phyloP scores from a whole-genome alignment of 2,797 vertebrate genomes.

The Sylvilagus floridanus region DNA sequence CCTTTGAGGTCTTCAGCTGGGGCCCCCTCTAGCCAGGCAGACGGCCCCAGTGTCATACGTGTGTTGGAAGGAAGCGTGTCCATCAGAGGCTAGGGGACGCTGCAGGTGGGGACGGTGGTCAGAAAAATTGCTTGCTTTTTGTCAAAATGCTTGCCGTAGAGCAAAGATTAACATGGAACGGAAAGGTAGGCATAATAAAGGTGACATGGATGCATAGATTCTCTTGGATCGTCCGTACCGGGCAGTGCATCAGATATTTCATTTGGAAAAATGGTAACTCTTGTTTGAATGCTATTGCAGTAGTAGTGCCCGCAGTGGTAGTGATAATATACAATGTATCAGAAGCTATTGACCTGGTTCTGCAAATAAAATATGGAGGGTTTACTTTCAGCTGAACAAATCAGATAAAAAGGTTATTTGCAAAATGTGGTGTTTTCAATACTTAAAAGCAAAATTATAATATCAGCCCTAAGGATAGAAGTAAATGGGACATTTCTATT shows the following conservation, averaged over 20 bases:
- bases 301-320: background rate
- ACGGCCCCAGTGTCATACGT: background rate
- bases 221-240: background rate
- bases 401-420: conserved; percentile 8
- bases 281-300: background rate
- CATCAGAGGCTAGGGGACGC: background rate
- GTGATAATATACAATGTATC: background rate
- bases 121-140: background rate
- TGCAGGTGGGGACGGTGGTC: background rate
- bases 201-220: background rate
- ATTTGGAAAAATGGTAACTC: background rate
- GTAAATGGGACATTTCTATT: background rate
- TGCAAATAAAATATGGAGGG: conserved; percentile 44
- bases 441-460: conserved; percentile 5
- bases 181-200: background rate
- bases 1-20: conserved; percentile 2
- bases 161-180: background rate
- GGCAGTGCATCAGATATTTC: background rate
- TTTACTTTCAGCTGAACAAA: conserved; percentile 38
- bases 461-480: background rate
- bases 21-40: background rate
- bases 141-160: background rate
- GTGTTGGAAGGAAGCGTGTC: background rate
- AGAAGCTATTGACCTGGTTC: background rate
- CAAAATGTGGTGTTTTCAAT: background rate